Evolutionary conservation across 2,113 vertebrate genomes (phyloP).

Genomic region (Megalops atlanticus): DNA sequence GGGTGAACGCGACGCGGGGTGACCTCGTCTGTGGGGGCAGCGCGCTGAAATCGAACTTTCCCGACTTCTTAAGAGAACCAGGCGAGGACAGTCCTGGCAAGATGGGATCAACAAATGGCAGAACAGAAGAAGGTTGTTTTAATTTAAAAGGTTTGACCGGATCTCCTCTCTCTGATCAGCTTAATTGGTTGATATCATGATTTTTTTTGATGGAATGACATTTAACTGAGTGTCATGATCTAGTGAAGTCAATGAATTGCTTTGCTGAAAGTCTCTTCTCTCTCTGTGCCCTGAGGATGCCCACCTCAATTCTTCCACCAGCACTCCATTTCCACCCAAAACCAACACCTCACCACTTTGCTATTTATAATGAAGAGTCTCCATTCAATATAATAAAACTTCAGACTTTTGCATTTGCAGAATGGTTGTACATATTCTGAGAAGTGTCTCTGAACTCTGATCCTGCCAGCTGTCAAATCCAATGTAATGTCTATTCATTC

Average conservation of each 20-base stretch:
- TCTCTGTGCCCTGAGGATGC: slow-evolving; percentile 33
- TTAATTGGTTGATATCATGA: background rate
- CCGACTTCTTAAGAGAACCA: slow-evolving; percentile 95
- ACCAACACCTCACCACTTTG: too few species aligned
- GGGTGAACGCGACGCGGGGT: slow-evolving; percentile 94
- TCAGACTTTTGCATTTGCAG: too few species aligned
- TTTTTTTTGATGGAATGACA: background rate
- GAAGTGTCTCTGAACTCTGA: too few species aligned
- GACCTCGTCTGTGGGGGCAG: slow-evolving; percentile 90
- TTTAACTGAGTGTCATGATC: too few species aligned
- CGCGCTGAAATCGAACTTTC: slow-evolving; percentile 94
- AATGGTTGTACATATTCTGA: too few species aligned
- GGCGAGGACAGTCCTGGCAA: slow-evolving; percentile 86
- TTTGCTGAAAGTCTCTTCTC: slow-evolving; percentile 46
- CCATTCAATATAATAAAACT: too few species aligned
- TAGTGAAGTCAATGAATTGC: background rate
- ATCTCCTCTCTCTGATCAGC: slow-evolving; percentile 38
- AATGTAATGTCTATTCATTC: too few species aligned
- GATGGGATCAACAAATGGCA: slow-evolving; percentile 83
- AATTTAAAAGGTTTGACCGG: slow-evolving; percentile 52
- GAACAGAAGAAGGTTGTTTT: slow-evolving; percentile 76
- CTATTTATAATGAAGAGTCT: too few species aligned
- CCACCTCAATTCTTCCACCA: too few species aligned
- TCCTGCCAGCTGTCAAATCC: too few species aligned
- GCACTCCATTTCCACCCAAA: too few species aligned